phyloP scores from a whole-genome alignment of 2,888 invertebrate genomes.

The Adineta ricciae region DNA sequence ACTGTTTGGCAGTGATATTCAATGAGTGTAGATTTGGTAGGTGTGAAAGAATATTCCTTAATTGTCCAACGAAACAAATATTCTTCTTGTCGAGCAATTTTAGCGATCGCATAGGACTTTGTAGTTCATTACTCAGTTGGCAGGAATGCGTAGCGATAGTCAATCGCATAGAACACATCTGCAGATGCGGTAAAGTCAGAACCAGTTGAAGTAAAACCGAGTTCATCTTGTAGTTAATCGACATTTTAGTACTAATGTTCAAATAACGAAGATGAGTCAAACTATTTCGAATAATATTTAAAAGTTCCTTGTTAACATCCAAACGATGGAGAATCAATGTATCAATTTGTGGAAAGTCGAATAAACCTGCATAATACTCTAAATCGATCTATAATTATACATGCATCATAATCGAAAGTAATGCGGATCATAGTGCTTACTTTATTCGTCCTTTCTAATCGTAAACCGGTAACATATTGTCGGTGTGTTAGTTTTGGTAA shows the following conservation, averaged over 20 bases:
- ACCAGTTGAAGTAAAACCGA: background rate
- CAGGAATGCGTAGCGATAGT: background rate
- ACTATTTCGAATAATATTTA: background rate
- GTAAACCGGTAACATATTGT: background rate
- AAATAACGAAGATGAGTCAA: background rate
- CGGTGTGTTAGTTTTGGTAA: background rate
- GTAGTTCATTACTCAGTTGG: background rate
- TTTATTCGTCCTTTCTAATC: background rate
- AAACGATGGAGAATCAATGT: background rate
- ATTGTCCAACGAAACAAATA: background rate
- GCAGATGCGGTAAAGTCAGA: background rate
- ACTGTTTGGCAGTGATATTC: background rate
- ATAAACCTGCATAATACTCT: background rate
- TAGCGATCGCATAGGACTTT: background rate
- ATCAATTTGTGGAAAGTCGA: background rate
- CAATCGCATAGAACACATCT: background rate
- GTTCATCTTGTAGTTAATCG: background rate
- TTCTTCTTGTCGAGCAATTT: background rate
- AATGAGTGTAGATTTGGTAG: background rate
- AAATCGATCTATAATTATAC: background rate
- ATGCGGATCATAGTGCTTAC: background rate
- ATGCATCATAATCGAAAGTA: background rate
- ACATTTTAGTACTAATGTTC: background rate
- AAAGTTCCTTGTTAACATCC: background rate
- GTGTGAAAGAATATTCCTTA: background rate